A percentile compares a stretch with the other conserved stretches of the same genome.
These are phyloP conservation scores for Sinocyclocheilus anophthalmus DNA, from an alignment of 2,113 vertebrate species.

Conservation along the genomic window DNA sequence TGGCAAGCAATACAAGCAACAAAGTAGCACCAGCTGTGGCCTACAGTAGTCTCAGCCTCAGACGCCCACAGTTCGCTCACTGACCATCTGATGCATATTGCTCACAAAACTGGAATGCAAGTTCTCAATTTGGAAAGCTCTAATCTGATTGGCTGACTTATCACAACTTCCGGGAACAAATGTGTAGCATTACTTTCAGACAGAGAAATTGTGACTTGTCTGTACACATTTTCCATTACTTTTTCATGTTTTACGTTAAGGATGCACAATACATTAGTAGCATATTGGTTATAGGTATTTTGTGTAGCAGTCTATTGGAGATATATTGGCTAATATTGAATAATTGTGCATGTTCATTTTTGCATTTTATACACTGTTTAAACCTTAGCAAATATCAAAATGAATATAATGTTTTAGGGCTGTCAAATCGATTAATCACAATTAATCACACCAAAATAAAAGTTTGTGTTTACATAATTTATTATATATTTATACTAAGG, in stretches of 20 bases:
- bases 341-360: too few species aligned
- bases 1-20: neutral
- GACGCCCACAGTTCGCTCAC: neutral
- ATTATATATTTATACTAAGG: too few species aligned
- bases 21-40: slow-evolving; percentile 6
- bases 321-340: too few species aligned
- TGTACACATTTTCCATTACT: neutral
- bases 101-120: neutral
- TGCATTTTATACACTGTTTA: too few species aligned
- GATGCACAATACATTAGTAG: neutral
- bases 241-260: neutral
- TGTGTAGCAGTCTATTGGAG: too few species aligned
- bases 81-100: slow-evolving; percentile 13
- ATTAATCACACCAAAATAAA: too few species aligned
- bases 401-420: too few species aligned
- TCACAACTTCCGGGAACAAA: neutral
- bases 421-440: too few species aligned
- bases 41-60: neutral
- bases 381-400: too few species aligned
- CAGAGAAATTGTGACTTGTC: neutral
- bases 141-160: slow-evolving; percentile 1
- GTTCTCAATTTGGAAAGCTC: neutral
- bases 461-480: too few species aligned
- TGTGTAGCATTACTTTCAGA: neutral
- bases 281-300: neutral